Base-by-base conservation (phyloP, 2,113 vertebrate species). In the Nematolebias whitei region DNA sequence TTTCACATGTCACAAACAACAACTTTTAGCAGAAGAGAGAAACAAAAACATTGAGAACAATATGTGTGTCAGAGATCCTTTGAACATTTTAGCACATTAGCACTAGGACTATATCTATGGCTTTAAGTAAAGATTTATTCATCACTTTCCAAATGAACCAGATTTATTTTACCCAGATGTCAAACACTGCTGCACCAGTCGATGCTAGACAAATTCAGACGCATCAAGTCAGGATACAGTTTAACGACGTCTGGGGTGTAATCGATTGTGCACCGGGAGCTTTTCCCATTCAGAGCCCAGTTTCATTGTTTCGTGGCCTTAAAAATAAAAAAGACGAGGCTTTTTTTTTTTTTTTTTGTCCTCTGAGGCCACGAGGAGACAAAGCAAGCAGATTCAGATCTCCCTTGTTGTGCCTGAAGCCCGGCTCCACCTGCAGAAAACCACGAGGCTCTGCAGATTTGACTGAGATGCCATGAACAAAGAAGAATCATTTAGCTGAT, bases 401-500 rank as follows among this genome's bases (percentile, higher is more conserved):
- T 68, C 48, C 4, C 49, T 52, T 74, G n/a, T 71, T 18, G 32
- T 64, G 44, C 45, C 19, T 63, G 64, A 29, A 57, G 32, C 23
- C 49, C 43, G 10, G 12, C 59, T 29, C 3, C 26, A 29, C 7
- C 7, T 29, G 26, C 26, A 29, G 26, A 51, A 63, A 63, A 32
- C 5, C 1, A 2, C 6, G 4, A 43, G 50, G 29, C 63, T 45
- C 51, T 63, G 56, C 32, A 26, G 55, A n/a, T 53, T 29, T 32
- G 43, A 55, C 23, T 68, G 58, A 52, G 23, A 51, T 39, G 19
- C 43, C 40, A 29, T 23, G n/a, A 67, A 58, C 70, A 78, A 75
- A 29, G 26, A 29, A 29, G 26, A 29, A 29, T 29, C 26, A 29
- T 29, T 29, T 29, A 29, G 26, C 26, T 29, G 26, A 7, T 7